These are phyloP conservation scores for Drosophila fulvimacula DNA, from an alignment of 2,888 invertebrate species.

Conservation along the genomic window DNA sequence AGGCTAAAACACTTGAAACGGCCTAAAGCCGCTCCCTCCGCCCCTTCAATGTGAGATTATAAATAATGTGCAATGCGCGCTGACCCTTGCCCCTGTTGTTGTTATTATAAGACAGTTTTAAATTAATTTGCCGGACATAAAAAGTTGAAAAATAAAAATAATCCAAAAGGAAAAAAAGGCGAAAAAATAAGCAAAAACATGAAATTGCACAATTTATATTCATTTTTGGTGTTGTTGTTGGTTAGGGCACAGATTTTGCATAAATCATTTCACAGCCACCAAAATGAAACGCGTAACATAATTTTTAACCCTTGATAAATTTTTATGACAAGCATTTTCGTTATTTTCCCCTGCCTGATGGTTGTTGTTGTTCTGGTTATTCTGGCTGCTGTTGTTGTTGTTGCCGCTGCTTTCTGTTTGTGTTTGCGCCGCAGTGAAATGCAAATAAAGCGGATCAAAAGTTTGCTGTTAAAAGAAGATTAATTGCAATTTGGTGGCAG, in stretches of 20 bases:
- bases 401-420: slow-evolving; percentile 51
- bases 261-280: slow-evolving; percentile 78
- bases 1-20: slow-evolving; percentile 12
- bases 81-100: slow-evolving; percentile 47
- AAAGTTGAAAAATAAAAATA: slow-evolving; percentile 55
- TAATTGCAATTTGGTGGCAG: slow-evolving; percentile 80
- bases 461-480: slow-evolving; percentile 80
- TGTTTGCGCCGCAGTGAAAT: slow-evolving; percentile 75
- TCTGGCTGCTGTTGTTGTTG: slow-evolving; percentile 15
- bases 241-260: slow-evolving; percentile 77
- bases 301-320: slow-evolving; percentile 81
- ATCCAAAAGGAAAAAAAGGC: slow-evolving; percentile 3
- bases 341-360: slow-evolving; percentile 50
- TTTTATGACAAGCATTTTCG: slow-evolving; percentile 80
- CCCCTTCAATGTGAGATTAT: slow-evolving; percentile 72
- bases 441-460: slow-evolving; percentile 79
- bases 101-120: slow-evolving; percentile 72
- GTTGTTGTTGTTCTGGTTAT: background rate
- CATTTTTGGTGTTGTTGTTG: slow-evolving; percentile 60
- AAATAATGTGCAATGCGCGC: slow-evolving; percentile 61
- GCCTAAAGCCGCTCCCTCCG: background rate
- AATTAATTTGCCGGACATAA: slow-evolving; percentile 76
- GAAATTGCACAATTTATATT: slow-evolving; percentile 80
- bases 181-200: slow-evolving; percentile 47
- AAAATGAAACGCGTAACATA: slow-evolving; percentile 80